Base-by-base conservation (phyloP, 2,113 vertebrate species). In the Uria lomvia region DNA sequence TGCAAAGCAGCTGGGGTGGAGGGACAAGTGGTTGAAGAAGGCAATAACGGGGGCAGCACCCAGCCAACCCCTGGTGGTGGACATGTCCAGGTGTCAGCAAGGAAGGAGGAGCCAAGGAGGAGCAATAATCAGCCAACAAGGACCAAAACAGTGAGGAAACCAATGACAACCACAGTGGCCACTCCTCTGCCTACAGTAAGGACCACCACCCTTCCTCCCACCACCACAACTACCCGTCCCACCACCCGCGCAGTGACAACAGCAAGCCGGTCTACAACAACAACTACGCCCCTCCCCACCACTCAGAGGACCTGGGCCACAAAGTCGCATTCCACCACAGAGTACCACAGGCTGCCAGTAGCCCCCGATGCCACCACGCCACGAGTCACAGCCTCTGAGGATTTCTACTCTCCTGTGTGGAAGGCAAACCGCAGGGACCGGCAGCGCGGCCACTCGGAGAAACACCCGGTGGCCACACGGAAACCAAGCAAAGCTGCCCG, bases 1-100 rank as follows among this genome's bases (percentile, higher is more conserved):
- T 99, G 99, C 65, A 99, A 98, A 97, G 98, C 98, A 66, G 99
- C 99, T 15, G 99, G 99, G 2, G 97, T 99, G 36, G 99, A 99
- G 96, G 99, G 99, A 18, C 99, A 99, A 86, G 99, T 99, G 92
- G 98, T 98, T 62, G 97, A 98, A 70, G 98, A 97, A 92, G 96
- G 98, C 91, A 92, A 95, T 73, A 26, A 90, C 4, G 96, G 97
- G 2, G 88, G 65, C 8, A 94, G 55, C 29, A 91, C 82, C 19
- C 96, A 86, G 62, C 92, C 96, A 24, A 90, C 92, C 2, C 58
- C 76, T 27, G 52, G 86, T 24, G 47, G 92, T 45, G 98, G 98
- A 65, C 94, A 97, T 23, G 92, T 95, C 59, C 98, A 97, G 86
- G 95, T 97, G 78, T 95, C 96, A 50, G 59, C 96, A 87, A 98